Evolutionary conservation across 1,140 invertebrate genomes (phyloP).

Genomic region (Temnothorax nylanderi): DNA sequence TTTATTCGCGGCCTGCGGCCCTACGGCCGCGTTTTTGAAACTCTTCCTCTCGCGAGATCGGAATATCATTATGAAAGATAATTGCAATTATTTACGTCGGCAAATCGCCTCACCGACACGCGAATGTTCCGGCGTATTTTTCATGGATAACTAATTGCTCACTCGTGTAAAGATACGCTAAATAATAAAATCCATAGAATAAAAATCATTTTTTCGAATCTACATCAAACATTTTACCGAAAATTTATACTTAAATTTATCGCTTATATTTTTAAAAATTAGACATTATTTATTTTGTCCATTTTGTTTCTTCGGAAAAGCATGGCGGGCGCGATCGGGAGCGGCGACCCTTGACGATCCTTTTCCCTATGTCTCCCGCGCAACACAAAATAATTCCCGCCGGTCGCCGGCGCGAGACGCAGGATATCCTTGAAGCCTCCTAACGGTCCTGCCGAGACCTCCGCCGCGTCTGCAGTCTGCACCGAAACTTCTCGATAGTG

Average conservation of each 20-base stretch:
- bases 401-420: slow-evolving; percentile 81
- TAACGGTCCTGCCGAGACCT: slow-evolving; percentile 79
- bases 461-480: slow-evolving; percentile 68
- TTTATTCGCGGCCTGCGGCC: background rate
- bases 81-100: slow-evolving; percentile 17
- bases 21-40: background rate
- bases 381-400: slow-evolving; percentile 79
- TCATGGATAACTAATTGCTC: background rate
- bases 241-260: background rate
- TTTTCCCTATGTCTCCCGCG: slow-evolving; percentile 30
- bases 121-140: background rate
- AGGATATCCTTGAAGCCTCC: slow-evolving; percentile 83
- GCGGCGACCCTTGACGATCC: slow-evolving; percentile 50
- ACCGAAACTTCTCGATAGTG: slow-evolving; percentile 50
- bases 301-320: background rate
- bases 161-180: background rate
- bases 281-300: background rate
- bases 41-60: background rate
- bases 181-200: background rate
- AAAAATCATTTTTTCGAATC: background rate
- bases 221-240: background rate
- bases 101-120: background rate
- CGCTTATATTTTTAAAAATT: background rate
- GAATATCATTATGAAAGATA: background rate
- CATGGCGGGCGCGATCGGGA: background rate